Conservation (phyloP, 2,888 invertebrate species). For the Cantharis rustica region DNA sequence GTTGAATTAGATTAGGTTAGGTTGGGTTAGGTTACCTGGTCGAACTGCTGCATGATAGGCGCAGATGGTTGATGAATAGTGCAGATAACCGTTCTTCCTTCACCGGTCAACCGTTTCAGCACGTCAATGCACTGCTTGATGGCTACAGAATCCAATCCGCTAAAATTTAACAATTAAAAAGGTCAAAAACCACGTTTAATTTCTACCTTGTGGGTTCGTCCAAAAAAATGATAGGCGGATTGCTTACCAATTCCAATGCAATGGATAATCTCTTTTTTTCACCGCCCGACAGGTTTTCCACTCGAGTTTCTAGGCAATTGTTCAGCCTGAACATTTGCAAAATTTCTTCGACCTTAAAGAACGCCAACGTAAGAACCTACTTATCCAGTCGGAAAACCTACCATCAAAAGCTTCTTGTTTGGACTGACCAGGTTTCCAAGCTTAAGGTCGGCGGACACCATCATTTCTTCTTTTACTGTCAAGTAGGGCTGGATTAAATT, state of each 20-base stretch:
- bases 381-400: slow-evolving; percentile 1
- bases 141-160: slow-evolving; percentile 76
- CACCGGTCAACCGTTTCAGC: slow-evolving; percentile 69
- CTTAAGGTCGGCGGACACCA: slow-evolving; percentile 75
- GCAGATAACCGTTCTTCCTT: slow-evolving; percentile 77
- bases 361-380: background rate
- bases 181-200: background rate
- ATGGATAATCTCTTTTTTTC: slow-evolving; percentile 77
- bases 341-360: slow-evolving; percentile 72
- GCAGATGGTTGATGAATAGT: slow-evolving; percentile 83
- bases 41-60: slow-evolving; percentile 75
- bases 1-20: no score
- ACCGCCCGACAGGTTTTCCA: slow-evolving; percentile 74
- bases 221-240: slow-evolving; percentile 80
- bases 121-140: slow-evolving; percentile 74
- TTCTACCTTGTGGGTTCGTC: slow-evolving; percentile 80
- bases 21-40: slow-evolving; percentile 53
- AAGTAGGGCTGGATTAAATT: slow-evolving; percentile 73
- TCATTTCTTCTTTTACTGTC: slow-evolving; percentile 75
- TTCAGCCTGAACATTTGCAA: slow-evolving; percentile 71
- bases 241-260: slow-evolving; percentile 79
- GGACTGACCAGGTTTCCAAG: slow-evolving; percentile 57
- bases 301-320: slow-evolving; percentile 67
- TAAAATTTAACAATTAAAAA: slow-evolving; percentile 38
- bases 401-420: background rate